Percentiles rank a stretch among this genome's conserved stretches.
phyloP scores from a whole-genome alignment of 2,797 vertebrate species.

The Acanthurus tractus region DNA sequence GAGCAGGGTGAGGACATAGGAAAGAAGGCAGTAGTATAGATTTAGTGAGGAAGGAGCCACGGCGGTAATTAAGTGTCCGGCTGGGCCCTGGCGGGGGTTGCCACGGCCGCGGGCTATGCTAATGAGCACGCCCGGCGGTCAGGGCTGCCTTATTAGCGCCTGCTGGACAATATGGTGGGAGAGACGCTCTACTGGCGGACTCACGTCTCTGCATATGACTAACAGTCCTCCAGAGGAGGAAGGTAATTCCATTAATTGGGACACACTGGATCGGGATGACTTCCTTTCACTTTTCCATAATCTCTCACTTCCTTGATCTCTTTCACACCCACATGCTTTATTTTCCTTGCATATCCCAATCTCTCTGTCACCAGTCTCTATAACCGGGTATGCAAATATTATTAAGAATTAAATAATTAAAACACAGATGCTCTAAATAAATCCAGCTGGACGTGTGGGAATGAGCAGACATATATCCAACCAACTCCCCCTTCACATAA shows the following conservation, averaged over 20 bases:
- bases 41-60: slow-evolving; percentile 71
- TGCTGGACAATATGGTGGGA: slow-evolving; percentile 85
- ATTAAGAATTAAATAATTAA: slow-evolving; percentile 36
- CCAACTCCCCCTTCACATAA: background rate
- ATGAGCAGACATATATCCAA: background rate
- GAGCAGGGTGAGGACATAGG: slow-evolving; percentile 66
- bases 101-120: slow-evolving; percentile 86
- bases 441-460: slow-evolving; percentile 49
- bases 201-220: slow-evolving; percentile 80
- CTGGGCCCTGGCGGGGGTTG: slow-evolving; percentile 80
- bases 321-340: slow-evolving; percentile 26
- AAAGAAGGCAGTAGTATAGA: slow-evolving; percentile 69
- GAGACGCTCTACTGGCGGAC: slow-evolving; percentile 70
- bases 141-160: slow-evolving; percentile 84
- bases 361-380: background rate
- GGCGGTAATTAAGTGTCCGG: slow-evolving; percentile 87
- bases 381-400: slow-evolving; percentile 30
- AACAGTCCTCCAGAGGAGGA: slow-evolving; percentile 79
- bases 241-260: slow-evolving; percentile 86
- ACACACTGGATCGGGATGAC: slow-evolving; percentile 71
- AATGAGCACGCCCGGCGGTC: slow-evolving; percentile 85
- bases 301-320: slow-evolving; percentile 60
- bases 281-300: slow-evolving; percentile 62
- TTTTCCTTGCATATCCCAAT: slow-evolving; percentile 14
- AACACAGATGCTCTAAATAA: slow-evolving; percentile 53